Conservation (phyloP, 2,888 invertebrate species). For the Quadroppia sp. region DNA sequence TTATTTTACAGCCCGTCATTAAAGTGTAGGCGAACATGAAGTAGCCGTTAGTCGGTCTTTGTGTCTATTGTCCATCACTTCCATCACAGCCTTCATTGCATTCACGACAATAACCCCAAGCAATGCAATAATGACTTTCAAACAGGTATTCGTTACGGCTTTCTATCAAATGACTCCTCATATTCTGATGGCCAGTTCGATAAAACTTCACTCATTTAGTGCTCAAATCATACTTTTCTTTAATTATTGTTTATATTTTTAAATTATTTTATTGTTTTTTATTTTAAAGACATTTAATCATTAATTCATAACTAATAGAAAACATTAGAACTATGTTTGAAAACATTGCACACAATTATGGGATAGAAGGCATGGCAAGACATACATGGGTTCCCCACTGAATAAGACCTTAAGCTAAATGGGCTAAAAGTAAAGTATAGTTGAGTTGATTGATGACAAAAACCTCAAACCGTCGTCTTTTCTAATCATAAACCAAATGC, state of each 20-base stretch:
- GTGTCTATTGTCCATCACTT: constrained; percentile 16
- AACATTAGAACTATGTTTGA: background rate
- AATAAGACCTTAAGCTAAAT: constrained; percentile 18
- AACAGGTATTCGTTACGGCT: constrained; percentile 36
- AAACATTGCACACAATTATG: constrained; percentile 1
- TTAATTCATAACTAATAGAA: background rate
- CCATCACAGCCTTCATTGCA: background rate
- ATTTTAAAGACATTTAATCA: background rate
- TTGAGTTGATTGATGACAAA: constrained; percentile 14
- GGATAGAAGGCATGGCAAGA: background rate
- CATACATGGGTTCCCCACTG: constrained; percentile 20
- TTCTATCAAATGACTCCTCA: constrained; percentile 9
- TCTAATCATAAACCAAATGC: background rate
- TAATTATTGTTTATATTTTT: background rate
- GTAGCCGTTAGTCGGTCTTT: constrained; percentile 21
- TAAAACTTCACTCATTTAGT: background rate
- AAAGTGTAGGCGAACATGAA: constrained; percentile 31
- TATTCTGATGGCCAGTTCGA: background rate
- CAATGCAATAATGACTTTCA: constrained; percentile 33
- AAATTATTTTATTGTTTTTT: background rate
- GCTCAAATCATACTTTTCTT: background rate
- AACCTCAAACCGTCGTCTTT: constrained; percentile 1
- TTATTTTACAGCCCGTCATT: constrained; percentile 35
- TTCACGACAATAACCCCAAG: constrained; percentile 18
- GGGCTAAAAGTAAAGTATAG: background rate